phyloP scores from a whole-genome alignment of 2,113 vertebrate genomes.

The Lipotes vexillifer region DNA sequence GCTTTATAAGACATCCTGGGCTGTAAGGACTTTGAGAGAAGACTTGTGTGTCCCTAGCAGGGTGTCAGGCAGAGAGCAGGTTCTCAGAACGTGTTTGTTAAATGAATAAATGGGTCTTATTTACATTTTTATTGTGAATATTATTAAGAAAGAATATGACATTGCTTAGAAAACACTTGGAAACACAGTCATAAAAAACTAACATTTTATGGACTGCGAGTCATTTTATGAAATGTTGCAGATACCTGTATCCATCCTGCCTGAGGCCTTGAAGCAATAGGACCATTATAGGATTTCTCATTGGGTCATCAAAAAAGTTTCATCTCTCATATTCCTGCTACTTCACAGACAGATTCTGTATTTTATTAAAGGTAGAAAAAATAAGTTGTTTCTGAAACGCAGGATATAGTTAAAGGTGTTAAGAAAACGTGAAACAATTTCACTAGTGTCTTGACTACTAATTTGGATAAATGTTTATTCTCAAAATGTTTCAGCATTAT shows the following conservation, averaged over 20 bases:
- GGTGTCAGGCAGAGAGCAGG: not conserved
- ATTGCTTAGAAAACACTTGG: slow-evolving; percentile 55
- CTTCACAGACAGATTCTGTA: slow-evolving; percentile 40
- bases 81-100: slow-evolving; percentile 10
- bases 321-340: slow-evolving; percentile 21
- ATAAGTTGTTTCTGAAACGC: slow-evolving; percentile 46
- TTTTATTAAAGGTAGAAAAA: slow-evolving; percentile 57
- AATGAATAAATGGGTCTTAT: slow-evolving; percentile 61
- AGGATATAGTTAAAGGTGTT: slow-evolving; percentile 56
- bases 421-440: slow-evolving; percentile 66
- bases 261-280: slow-evolving; percentile 48
- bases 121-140: slow-evolving; percentile 65
- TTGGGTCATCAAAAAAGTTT: slow-evolving; percentile 58
- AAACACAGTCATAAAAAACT: slow-evolving; percentile 59
- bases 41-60: not conserved
- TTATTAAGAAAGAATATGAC: slow-evolving; percentile 52
- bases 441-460: slow-evolving; percentile 48
- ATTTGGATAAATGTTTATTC: slow-evolving; percentile 69
- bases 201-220: slow-evolving; percentile 58
- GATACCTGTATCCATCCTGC: slow-evolving; percentile 37
- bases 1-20: not conserved
- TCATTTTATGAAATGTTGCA: slow-evolving; percentile 58
- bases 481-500: slow-evolving; percentile 56
- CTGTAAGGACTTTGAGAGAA: not conserved
- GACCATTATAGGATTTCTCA: slow-evolving; percentile 63